phyloP scores from a whole-genome alignment of 2,888 invertebrate genomes.

The Tiliacea aurago region DNA sequence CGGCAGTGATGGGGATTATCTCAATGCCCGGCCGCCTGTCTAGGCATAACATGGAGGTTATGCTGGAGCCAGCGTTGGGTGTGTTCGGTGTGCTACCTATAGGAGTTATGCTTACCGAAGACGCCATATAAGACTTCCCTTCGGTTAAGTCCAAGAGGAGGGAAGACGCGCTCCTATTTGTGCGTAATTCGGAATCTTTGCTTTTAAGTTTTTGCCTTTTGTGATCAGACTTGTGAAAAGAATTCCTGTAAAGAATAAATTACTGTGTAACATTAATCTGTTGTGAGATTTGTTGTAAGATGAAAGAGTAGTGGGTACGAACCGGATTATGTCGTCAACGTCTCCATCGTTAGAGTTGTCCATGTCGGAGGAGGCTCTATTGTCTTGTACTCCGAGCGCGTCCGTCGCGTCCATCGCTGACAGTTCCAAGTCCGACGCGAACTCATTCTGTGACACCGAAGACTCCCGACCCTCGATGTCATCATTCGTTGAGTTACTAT shows the following conservation, averaged over 20 bases:
- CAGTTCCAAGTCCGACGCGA: conserved; percentile 91
- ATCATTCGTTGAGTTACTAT: conserved; percentile 86
- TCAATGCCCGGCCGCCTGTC: conserved; percentile 95
- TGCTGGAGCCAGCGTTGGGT: conserved; percentile 91
- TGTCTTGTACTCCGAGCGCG: conserved; percentile 86
- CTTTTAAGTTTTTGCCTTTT: conserved; percentile 91
- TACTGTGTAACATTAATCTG: conserved; percentile 47
- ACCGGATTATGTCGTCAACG: conserved; percentile 91
- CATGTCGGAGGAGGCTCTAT: conserved; percentile 89
- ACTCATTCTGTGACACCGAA: conserved; percentile 89
- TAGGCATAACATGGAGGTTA: conserved; percentile 91
- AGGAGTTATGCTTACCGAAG: conserved; percentile 89
- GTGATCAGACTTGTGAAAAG: conserved; percentile 91
- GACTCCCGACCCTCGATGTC: conserved; percentile 84
- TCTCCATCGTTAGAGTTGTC: conserved; percentile 91
- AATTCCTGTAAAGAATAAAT: conserved; percentile 84
- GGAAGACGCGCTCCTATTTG: conserved; percentile 80
- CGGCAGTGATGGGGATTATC: conserved; percentile 94
- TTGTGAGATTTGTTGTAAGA: conserved; percentile 23
- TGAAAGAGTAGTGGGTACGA: conserved; percentile 45
- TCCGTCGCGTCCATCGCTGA: conserved; percentile 92
- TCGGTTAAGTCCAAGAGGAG: conserved; percentile 90
- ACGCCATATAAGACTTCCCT: conserved; percentile 88
- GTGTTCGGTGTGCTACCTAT: conserved; percentile 90
- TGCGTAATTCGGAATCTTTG: conserved; percentile 89